Base-by-base conservation (phyloP, 2,888 invertebrate genomes). In the Nomada fabriciana region DNA sequence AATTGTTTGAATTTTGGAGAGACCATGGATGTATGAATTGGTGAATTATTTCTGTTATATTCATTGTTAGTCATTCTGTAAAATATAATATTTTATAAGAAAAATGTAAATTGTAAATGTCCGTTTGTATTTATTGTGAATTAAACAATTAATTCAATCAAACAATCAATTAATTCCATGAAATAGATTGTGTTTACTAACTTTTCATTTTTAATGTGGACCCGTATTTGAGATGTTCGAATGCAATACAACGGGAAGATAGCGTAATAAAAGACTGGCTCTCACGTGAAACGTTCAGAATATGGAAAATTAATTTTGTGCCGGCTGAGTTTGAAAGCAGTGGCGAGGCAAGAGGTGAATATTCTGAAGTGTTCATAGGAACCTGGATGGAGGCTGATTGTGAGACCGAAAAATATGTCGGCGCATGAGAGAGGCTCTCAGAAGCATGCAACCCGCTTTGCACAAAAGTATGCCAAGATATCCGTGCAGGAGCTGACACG, bases 381-480 rank as follows among this genome's bases (percentile, higher is more conserved):
- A 4, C 10, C 7, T 42, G 23, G 15, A 29, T 18, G 15, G 59
- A 47, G 9, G 10, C 13, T 11, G n/a, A 36, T 36, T 36, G 36
- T 7, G 25, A 36, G 53, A 23, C 59, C 43, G 73, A 61, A 67
- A 68, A 53, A 55, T 73, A 47, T 36, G 50, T 20, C 53, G 60
- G n/a, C 9, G 10, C 1, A 47, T 5, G 57, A 55, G 55, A 50
- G 57, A 23, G 36, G 36, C 43, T 11, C 80, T 68, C 18, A 63
- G 60, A 13, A 43, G 20, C 52, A 68, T 5, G 80, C 80, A 80
- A 76, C 80, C 80, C 55, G 67, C 23, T 68, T 68, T 64, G 63
- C 80, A 3, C 23, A 52, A 42, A 50, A 42, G 76, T 73, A 69
- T 57, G 50, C 50, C 57, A 42, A 29, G 52, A 53, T 42, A 36